Evolutionary conservation across 2,113 vertebrate genomes (phyloP), one percentile per base, ranked within the genome.

Genomic region (Pelvicachromis taeniatus): DNA sequence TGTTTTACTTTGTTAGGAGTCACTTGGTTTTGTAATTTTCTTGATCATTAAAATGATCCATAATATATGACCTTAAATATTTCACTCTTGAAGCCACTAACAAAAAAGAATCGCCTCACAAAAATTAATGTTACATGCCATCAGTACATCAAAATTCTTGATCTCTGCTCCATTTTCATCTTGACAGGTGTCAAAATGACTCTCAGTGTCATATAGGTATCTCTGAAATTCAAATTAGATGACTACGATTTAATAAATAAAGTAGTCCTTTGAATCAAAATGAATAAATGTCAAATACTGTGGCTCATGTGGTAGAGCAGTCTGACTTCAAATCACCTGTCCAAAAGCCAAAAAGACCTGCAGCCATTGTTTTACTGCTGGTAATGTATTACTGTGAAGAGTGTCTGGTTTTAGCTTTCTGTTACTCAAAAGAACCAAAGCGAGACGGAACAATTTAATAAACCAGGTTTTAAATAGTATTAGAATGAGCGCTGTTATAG

Each of bases 401-500:
- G 11, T 38, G 1, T 63, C 19, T 3, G 6, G 59, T 63, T 63
- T 63, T 21, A 38, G 59, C 13, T 38, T 63, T 38, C 33, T 38
- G 59, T 21, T 65, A 65, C 33, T 65, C 33, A 38, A 38, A 65
- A 65, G 38, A 70, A 45, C 63, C n/a, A 73, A 48, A 73, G 14
- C 29, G 14, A 26, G 7, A 45, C 12, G 48, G 42, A 73, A 17
- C 9, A 73, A 73, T 70, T 45, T 70, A 45, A 45, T 45, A 26
- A 70, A 26, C 5, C 21, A 70, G 65, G 21, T 48, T 70, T 70
- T 45, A 70, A 26, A 70, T 9, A 45, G 65, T 17, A 70, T 70
- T 73, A 45, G 31, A 73, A 50, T 19, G 40, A 50, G 42, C 11
- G 42, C 31, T 16, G 59, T 73, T 29, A 1, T 19, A 23, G 35